Evolutionary conservation across 2,888 invertebrate genomes (phyloP).

Genomic region (Halictus quadricinctus): DNA sequence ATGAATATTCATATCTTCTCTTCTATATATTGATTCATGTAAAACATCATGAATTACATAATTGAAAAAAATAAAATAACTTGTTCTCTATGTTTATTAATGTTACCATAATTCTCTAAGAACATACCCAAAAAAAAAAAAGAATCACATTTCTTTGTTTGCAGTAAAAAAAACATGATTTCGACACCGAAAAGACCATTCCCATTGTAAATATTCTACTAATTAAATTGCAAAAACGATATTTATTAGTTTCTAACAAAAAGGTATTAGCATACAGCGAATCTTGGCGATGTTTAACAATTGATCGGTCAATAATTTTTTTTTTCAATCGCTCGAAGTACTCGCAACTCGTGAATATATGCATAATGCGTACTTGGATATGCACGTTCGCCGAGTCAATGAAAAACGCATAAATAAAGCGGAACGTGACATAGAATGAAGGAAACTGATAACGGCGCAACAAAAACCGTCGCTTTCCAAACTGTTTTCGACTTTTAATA

Average conservation of each 20-base stretch:
- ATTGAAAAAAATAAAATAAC: not conserved
- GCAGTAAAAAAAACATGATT: slow-evolving; percentile 1
- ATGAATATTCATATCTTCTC: not conserved
- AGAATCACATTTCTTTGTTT: not conserved
- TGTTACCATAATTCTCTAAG: not conserved
- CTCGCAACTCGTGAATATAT: slow-evolving; percentile 35
- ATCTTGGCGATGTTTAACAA: not conserved
- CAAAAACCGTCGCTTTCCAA: not conserved
- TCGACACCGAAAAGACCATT: not conserved
- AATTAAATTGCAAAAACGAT: not conserved
- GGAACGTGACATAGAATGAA: slow-evolving; percentile 20
- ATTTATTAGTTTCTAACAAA: not conserved
- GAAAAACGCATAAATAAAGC: slow-evolving; percentile 28
- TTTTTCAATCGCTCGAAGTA: slow-evolving; percentile 22
- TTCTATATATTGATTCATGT: not conserved
- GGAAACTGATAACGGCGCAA: not conserved
- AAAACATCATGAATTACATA: not conserved
- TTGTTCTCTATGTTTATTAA: not conserved
- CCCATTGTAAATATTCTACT: not conserved
- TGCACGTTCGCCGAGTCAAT: slow-evolving; percentile 23
- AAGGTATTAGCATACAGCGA: not conserved
- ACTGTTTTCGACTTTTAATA: slow-evolving; percentile 33
- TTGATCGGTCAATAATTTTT: slow-evolving; percentile 25
- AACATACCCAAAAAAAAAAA: not conserved
- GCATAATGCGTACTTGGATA: slow-evolving; percentile 40